Percentiles rank a stretch among this genome's conserved stretches.
Evolutionary conservation across 1,140 invertebrate species (phyloP).

Genomic region (Elymnias hypermnestra): DNA sequence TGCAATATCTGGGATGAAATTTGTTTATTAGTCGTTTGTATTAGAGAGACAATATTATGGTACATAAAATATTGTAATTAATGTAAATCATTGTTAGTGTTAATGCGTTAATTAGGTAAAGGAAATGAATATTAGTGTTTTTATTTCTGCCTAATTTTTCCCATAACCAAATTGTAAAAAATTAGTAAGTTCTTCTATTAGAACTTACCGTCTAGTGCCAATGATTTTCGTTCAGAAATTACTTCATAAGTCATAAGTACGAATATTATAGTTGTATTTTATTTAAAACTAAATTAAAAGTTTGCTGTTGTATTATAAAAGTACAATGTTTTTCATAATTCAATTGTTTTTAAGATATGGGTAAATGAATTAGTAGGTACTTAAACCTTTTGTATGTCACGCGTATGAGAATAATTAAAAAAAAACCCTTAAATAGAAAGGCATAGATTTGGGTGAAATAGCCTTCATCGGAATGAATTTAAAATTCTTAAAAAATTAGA

Average conservation of each 20-base stretch:
- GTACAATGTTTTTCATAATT: no score
- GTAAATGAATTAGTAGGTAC: no score
- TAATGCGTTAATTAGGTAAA: slow-evolving; percentile 7
- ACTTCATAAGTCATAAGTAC: no score
- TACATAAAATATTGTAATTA: slow-evolving; percentile 28
- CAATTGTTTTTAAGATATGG: no score
- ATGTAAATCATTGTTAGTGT: slow-evolving; percentile 21
- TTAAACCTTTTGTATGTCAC: no score
- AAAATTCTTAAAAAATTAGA: no score
- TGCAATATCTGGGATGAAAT: slow-evolving; percentile 68
- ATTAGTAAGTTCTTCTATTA: background rate
- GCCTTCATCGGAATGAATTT: no score
- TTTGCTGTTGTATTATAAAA: no score
- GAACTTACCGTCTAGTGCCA: background rate
- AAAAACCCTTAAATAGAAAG: no score
- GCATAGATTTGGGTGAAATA: no score
- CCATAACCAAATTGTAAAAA: no score
- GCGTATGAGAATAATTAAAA: no score
- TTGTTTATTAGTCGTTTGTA: slow-evolving; percentile 48
- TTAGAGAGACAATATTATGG: slow-evolving; percentile 67
- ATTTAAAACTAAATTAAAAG: background rate
- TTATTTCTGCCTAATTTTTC: background rate
- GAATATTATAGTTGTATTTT: background rate
- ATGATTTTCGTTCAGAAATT: background rate
- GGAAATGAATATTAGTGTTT: background rate